phyloP scores from a whole-genome alignment of 2,797 vertebrate genomes.

The Cyprinodon diabolis region DNA sequence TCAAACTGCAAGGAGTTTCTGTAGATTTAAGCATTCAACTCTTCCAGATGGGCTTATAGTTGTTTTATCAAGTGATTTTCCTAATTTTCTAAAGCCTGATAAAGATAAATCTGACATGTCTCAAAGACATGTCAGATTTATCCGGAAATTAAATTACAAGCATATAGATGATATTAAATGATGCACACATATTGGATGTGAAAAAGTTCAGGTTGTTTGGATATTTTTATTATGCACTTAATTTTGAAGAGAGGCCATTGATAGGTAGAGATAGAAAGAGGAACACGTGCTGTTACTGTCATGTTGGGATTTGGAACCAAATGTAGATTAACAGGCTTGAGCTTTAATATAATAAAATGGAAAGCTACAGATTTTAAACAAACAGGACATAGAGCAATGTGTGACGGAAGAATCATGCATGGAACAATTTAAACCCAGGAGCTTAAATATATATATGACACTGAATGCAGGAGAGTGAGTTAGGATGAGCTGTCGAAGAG shows the following conservation, averaged over 20 bases:
- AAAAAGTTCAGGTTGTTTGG: neutral
- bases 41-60: neutral
- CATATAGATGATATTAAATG: neutral
- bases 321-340: neutral
- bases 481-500: too few species aligned
- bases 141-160: neutral
- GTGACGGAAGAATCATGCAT: too few species aligned
- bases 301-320: too few species aligned
- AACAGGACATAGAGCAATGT: too few species aligned
- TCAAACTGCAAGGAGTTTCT: neutral
- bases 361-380: too few species aligned
- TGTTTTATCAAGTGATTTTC: neutral
- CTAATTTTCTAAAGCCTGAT: too few species aligned
- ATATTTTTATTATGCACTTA: neutral
- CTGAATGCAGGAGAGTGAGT: too few species aligned
- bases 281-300: too few species aligned
- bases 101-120: too few species aligned
- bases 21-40: neutral
- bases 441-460: too few species aligned
- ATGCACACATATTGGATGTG: neutral
- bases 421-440: too few species aligned
- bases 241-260: neutral
- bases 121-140: neutral
- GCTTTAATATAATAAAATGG: too few species aligned
- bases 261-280: neutral